Conservation (phyloP, 1,140 invertebrate genomes). For the Zaprionus ghesquierei region DNA sequence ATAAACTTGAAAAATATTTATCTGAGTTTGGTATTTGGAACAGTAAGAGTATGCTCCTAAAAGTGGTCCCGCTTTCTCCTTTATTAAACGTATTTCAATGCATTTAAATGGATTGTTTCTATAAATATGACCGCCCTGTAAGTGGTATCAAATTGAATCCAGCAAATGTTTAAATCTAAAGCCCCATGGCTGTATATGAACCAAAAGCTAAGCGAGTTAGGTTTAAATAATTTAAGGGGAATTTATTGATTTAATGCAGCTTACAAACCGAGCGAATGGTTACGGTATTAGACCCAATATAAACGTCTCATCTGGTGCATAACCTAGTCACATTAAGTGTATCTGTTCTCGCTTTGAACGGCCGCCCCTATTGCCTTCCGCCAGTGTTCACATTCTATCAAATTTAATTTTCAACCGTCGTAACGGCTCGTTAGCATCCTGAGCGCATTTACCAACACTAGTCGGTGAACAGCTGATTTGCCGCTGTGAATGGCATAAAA, state of each 20-base stretch:
- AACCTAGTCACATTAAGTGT: not conserved
- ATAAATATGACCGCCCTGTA: no score
- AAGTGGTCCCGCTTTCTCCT: no score
- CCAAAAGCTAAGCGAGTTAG: not conserved
- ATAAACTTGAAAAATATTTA: conserved; percentile 59
- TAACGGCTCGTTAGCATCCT: not conserved
- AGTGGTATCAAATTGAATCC: no score
- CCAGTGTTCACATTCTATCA: not conserved
- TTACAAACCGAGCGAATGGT: not conserved
- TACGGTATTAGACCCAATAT: not conserved
- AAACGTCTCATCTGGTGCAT: not conserved
- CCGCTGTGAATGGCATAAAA: not conserved
- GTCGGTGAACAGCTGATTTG: not conserved
- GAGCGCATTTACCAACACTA: not conserved
- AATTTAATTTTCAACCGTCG: not conserved
- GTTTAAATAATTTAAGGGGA: not conserved
- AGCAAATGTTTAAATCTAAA: no score
- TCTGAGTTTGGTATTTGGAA: not conserved
- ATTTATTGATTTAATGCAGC: not conserved
- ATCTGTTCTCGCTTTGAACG: no score
- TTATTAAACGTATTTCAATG: no score
- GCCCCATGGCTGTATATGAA: no score
- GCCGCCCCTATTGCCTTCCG: not conserved
- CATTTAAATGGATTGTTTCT: no score
- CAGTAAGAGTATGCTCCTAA: not conserved